Percentiles rank a stretch among this genome's conserved stretches.
These are phyloP conservation scores for Papilio gigon DNA, from an alignment of 2,888 invertebrate genomes.

Conservation along the genomic window DNA sequence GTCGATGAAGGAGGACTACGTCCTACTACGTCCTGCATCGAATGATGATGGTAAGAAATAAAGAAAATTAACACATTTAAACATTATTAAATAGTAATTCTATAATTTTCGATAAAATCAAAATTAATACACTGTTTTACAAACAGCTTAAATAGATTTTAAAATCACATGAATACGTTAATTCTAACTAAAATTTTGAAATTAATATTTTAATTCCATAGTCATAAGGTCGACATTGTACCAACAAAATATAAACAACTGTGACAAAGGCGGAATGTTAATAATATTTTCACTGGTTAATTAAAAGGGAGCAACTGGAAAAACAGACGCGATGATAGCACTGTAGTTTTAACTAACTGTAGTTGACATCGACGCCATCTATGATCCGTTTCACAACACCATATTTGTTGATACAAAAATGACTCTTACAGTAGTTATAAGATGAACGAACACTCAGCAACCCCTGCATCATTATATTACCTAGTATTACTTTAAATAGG, in stretches of 20 bases:
- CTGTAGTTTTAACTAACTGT: constrained; percentile 49
- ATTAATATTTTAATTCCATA: constrained; percentile 40
- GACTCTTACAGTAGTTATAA: background rate
- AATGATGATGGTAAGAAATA: too few species aligned
- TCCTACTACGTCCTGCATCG: too few species aligned
- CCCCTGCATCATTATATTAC: too few species aligned
- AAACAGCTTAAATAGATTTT: constrained; percentile 25
- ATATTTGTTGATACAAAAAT: background rate
- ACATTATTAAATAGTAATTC: too few species aligned
- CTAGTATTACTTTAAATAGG: too few species aligned
- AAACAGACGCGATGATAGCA: constrained; percentile 59
- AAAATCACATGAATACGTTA: background rate
- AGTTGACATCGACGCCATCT: constrained; percentile 61
- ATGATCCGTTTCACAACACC: constrained; percentile 47
- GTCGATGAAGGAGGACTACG: too few species aligned
- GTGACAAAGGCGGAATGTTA: constrained; percentile 29
- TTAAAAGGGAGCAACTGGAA: constrained; percentile 69
- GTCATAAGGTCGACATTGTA: constrained; percentile 31
- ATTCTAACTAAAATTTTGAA: background rate
- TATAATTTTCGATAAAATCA: too few species aligned
- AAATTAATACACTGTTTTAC: constrained; percentile 12
- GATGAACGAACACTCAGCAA: background rate
- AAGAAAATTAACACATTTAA: too few species aligned
- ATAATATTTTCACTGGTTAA: constrained; percentile 66
- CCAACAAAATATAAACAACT: constrained; percentile 35